Conservation (phyloP, 2,113 vertebrate species). For the Trachemys scripta region DNA sequence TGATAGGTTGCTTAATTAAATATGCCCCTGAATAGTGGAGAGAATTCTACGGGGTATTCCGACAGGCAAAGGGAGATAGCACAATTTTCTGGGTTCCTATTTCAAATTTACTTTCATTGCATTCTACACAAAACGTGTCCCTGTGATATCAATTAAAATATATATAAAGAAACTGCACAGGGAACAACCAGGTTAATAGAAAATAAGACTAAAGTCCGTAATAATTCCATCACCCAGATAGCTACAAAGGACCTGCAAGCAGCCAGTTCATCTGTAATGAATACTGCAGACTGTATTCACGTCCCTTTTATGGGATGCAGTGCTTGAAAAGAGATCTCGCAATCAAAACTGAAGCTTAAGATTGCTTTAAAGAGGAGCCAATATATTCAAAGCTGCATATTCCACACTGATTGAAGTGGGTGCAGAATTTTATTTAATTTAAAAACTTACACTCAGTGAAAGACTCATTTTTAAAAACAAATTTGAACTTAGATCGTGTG, state of each 20-base stretch:
- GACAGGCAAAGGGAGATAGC: conserved; percentile 67
- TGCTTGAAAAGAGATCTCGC: background rate
- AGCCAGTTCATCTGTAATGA: conserved; percentile 1
- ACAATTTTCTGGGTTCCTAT: conserved; percentile 43
- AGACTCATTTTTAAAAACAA: background rate
- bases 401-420: fast-evolving
- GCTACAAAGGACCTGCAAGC: fast-evolving
- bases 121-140: conserved; percentile 37
- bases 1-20: conserved; percentile 71
- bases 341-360: background rate
- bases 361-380: background rate
- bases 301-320: background rate
- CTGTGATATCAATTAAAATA: background rate
- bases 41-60: conserved; percentile 56
- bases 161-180: background rate
- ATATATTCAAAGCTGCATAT: background rate
- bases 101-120: conserved; percentile 65
- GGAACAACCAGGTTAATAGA: fast-evolving
- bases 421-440: background rate
- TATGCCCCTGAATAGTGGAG: background rate
- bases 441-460: background rate
- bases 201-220: background rate
- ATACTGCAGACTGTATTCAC: background rate
- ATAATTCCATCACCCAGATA: conserved; percentile 23
- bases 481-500: background rate